Base-by-base conservation (phyloP, 2,888 invertebrate species). In the Lithosia quadra region DNA sequence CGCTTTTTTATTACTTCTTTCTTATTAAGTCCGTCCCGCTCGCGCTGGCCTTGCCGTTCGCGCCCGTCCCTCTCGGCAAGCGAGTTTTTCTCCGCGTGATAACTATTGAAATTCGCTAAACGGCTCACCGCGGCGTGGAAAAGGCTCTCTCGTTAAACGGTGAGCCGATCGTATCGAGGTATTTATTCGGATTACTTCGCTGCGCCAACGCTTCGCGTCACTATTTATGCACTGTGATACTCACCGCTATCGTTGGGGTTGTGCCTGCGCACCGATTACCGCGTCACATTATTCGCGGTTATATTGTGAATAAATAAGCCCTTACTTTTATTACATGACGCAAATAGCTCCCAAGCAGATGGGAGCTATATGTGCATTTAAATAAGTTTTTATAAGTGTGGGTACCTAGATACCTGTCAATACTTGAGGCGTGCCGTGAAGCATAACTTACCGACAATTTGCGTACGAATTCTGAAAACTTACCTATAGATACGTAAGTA, bases 31-130 rank as follows among this genome's bases (percentile, higher is more conserved):
- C 90, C 87, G 88, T 94, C 94, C 88, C 91, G 88, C 90, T 94
- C 93, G 79, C 90, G 87, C 92, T 78, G 79, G 78, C 72, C 77
- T 81, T 84, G 76, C 79, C 75, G 74, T 81, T 82, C 85, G 85
- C 85, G 81, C 76, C 86, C 86, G 86, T 93, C 93, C 86, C 90
- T 85, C 86, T 93, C 92, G 80, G 62, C 82, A 79, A 87, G 85
- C 84, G 91, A 92, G 94, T 94, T 94, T 94, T 94, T 95, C 94
- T 94, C 92, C 88, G 86, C 88, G 93, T 90, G 94, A 93, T 95
- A 94, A 94, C 94, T 95, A 94, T 95, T 94, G 94, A 95, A 94
- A 94, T 94, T 94, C 93, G 94, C 94, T 94, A 94, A 95, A 95
- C 91, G 92, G 92, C 91, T 94, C 92, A 90, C 93, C 92, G 92